A percentile compares a stretch with the other conserved stretches of the same genome.
These are phyloP conservation scores for Cyclopterus lumpus DNA, from an alignment of 2,797 vertebrate species.

Conservation along the genomic window DNA sequence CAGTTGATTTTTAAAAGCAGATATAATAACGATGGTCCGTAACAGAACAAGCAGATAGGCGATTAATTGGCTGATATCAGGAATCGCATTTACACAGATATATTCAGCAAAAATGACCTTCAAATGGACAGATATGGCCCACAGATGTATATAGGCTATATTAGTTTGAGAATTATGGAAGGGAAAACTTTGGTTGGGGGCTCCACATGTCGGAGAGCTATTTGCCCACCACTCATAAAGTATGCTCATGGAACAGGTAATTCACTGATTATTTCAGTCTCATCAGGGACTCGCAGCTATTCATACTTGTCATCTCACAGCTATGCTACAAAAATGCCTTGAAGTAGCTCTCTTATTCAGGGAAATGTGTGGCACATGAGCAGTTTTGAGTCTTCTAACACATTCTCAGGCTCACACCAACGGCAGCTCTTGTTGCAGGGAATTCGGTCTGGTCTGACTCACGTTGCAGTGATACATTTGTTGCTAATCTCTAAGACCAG, in stretches of 20 bases:
- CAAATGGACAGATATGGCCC: neutral
- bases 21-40: neutral
- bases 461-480: constrained; percentile 83
- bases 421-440: constrained; percentile 73
- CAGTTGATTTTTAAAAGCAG: no score
- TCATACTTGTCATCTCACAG: neutral
- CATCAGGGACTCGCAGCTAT: neutral
- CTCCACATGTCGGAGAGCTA: neutral
- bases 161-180: neutral
- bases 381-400: constrained; percentile 46
- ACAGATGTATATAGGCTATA: no score
- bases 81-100: neutral
- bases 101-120: neutral
- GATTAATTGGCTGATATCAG: neutral
- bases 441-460: constrained; percentile 72
- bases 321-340: neutral
- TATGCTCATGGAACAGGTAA: neutral
- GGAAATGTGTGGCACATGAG: neutral
- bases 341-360: neutral
- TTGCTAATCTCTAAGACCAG: constrained; percentile 79
- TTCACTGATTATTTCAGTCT: neutral
- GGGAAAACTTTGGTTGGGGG: neutral
- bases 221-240: neutral
- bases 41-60: neutral
- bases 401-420: constrained; percentile 70